phyloP scores from a whole-genome alignment of 2,797 vertebrate species.

The Pipistrellus pygmaeus region DNA sequence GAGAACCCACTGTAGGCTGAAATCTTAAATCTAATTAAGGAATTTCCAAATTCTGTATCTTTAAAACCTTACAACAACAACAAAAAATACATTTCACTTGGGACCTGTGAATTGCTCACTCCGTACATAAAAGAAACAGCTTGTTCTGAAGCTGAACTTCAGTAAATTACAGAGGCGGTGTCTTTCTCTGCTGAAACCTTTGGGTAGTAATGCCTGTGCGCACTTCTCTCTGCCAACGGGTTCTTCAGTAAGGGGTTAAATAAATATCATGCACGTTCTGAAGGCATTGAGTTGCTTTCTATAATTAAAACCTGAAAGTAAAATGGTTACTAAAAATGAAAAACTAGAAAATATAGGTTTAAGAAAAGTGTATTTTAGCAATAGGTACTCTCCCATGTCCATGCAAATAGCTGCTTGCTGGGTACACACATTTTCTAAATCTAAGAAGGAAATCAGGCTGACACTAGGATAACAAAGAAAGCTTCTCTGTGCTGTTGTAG shows the following conservation, averaged over 20 bases:
- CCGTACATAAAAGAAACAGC: slow-evolving; percentile 73
- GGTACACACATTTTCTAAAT: slow-evolving; percentile 44
- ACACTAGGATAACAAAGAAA: slow-evolving; percentile 37
- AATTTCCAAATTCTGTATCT: slow-evolving; percentile 70
- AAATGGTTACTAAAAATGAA: slow-evolving; percentile 55
- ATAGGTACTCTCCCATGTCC: not conserved
- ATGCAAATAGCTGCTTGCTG: slow-evolving; percentile 14
- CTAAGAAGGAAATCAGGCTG: not conserved
- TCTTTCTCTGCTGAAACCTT: slow-evolving; percentile 79
- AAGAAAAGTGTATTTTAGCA: slow-evolving; percentile 59
- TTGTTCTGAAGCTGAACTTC: slow-evolving; percentile 76
- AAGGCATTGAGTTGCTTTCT: slow-evolving; percentile 65
- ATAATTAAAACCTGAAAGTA: slow-evolving; percentile 78
- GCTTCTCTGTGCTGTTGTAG: not conserved
- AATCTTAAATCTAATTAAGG: slow-evolving; percentile 80
- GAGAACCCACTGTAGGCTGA: slow-evolving; percentile 63
- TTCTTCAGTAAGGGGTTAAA: slow-evolving; percentile 73
- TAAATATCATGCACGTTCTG: slow-evolving; percentile 78
- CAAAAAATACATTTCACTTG: slow-evolving; percentile 68
- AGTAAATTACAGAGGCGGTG: slow-evolving; percentile 75
- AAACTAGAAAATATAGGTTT: slow-evolving; percentile 47
- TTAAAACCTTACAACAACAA: slow-evolving; percentile 75
- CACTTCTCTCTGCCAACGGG: slow-evolving; percentile 61
- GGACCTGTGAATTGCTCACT: slow-evolving; percentile 74
- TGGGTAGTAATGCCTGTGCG: slow-evolving; percentile 62